A percentile compares a stretch with the other conserved stretches of the same genome.
Conservation (phyloP, 2,113 vertebrate genomes). For the Athene noctua region DNA sequence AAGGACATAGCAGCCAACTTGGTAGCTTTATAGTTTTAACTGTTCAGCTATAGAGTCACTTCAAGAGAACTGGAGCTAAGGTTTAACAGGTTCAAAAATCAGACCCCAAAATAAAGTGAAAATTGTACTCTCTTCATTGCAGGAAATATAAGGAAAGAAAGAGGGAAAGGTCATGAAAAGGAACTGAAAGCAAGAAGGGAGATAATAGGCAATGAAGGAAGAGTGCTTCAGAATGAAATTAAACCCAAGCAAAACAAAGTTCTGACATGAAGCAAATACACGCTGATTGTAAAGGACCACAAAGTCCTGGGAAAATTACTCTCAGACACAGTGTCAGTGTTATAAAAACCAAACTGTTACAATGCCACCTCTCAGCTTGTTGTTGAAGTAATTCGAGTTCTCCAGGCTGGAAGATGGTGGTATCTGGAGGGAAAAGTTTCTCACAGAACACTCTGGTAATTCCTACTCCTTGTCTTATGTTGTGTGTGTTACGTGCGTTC, state of each 20-base stretch:
- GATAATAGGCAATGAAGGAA: neutral
- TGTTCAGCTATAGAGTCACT: neutral
- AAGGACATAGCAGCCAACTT: neutral
- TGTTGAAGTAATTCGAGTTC: neutral
- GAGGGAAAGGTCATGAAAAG: neutral
- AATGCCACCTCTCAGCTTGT: neutral
- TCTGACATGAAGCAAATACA: neutral
- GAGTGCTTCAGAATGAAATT: neutral
- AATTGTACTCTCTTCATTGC: neutral
- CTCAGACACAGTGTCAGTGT: neutral
- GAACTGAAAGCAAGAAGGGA: neutral
- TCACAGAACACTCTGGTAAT: neutral
- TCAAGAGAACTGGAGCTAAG: neutral
- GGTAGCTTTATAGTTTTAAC: neutral
- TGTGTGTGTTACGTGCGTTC: fast-evolving
- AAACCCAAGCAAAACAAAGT: neutral
- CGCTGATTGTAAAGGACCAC: neutral
- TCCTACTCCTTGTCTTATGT: neutral
- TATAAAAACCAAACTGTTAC: neutral
- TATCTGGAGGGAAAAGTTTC: neutral
- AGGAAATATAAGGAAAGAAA: neutral
- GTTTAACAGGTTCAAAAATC: neutral
- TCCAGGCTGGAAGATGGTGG: neutral
- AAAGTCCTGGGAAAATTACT: neutral
- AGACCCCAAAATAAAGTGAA: neutral